These are phyloP conservation scores for Phallusia fumigata DNA, from an alignment of 23 tunicate species.

Conservation along the genomic window DNA sequence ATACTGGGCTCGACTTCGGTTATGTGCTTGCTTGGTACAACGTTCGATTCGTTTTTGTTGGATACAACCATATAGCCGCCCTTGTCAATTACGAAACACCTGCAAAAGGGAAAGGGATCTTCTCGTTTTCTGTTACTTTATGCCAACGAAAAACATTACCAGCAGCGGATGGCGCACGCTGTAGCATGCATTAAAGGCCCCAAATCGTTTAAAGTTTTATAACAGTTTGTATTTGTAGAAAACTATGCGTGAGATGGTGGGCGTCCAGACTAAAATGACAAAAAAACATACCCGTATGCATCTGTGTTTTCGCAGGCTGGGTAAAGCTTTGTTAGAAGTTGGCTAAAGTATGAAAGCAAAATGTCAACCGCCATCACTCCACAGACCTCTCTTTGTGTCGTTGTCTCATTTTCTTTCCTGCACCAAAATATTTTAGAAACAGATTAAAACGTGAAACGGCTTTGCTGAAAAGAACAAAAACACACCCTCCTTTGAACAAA, in stretches of 20 bases:
- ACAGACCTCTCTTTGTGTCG: not conserved
- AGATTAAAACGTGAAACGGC: no score
- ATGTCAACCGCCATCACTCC: conserved; percentile 11
- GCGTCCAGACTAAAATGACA: no score
- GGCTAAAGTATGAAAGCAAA: not conserved
- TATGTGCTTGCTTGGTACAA: not conserved
- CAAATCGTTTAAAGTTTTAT: no score
- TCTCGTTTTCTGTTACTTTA: no score
- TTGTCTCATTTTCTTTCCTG: no score
- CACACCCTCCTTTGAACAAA: not conserved
- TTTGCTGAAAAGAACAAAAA: not conserved
- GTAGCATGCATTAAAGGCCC: no score
- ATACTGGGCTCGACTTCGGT: not conserved
- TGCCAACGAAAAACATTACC: no score
- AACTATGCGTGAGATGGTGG: no score
- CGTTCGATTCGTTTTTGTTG: not conserved
- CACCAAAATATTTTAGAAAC: no score
- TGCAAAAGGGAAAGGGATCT: not conserved
- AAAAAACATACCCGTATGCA: not conserved
- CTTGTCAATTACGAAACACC: not conserved
- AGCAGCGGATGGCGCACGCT: no score
- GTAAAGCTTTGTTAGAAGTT: not conserved
- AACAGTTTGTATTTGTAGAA: no score
- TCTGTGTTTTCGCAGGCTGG: not conserved
- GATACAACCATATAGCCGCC: not conserved